Base-by-base conservation (phyloP, 2,888 invertebrate species). In the Polietes domitor region DNA sequence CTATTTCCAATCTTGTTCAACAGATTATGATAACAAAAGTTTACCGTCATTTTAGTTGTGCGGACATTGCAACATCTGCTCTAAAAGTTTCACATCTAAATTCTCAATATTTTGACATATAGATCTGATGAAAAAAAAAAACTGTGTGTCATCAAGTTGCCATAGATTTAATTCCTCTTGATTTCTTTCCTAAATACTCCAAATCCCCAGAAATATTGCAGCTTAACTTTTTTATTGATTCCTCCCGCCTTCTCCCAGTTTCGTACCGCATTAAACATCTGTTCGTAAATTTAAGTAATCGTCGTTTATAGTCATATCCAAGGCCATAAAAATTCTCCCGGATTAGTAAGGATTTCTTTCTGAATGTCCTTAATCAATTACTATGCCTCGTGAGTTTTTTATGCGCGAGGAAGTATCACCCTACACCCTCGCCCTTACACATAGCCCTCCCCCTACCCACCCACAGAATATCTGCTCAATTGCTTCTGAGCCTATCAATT, bases 221-320 rank as follows among this genome's bases (percentile, higher is more conserved):
- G 43, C 43, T 43, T 37, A 65, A 21, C 43, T 68, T 68, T 68
- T 68, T 68, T 68, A 68, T 43, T 68, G 68, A 58, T 58, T 58
- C 3, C 26, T 12, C 7, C 53, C 53, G 21, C 26, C 12, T 26
- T 21, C 15, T 24, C 4, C 15, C 47, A 2, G 15, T 12, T 1
- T 55, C 10, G 26, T 24, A 15, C 21, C 68, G n/a, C 61, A 61
- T 43, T 68, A 19, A 43, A 68, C 68, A 68, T 68, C 68, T 68
- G 68, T 68, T 24, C n/a, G 9, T 9, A 68, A 17, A 68, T 68
- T 43, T 17, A 41, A 7, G 12, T 12, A n/a, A 43, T 19, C 41
- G 24, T 2, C 68, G 43, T 68, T 68, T 43, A 43, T 24, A 15
- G n/a, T n/a, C n/a, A n/a, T 2, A 68, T 5, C 10, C 41, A 43